Conservation (phyloP, 2,888 invertebrate species). For the Napeogenes sylphis region DNA sequence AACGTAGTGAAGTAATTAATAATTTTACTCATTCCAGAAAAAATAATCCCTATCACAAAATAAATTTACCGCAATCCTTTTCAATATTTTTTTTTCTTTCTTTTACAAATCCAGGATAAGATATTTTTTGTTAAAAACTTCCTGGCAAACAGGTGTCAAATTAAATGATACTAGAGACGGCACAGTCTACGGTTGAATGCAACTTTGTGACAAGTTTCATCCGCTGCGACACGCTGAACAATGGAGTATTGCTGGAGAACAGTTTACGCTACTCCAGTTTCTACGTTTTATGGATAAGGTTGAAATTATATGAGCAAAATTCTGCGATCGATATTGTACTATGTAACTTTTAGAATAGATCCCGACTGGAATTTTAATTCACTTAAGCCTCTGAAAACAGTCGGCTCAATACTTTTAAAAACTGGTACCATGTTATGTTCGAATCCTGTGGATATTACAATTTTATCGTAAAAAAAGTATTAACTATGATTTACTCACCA, state of each 20-base stretch:
- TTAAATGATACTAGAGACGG: constrained; percentile 23
- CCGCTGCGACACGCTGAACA: constrained; percentile 13
- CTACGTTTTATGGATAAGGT: constrained; percentile 4
- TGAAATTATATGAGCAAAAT: neutral
- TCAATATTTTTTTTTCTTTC: too few species aligned
- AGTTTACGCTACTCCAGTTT: neutral
- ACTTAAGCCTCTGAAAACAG: neutral
- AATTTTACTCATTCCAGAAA: too few species aligned
- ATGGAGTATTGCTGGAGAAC: constrained; percentile 7
- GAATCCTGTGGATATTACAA: neutral
- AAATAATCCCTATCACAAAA: too few species aligned
- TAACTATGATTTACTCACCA: constrained; percentile 51
- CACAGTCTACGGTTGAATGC: constrained; percentile 17
- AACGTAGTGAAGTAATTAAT: too few species aligned
- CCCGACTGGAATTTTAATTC: constrained; percentile 8
- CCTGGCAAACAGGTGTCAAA: constrained; percentile 25
- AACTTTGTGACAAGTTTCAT: constrained; percentile 22
- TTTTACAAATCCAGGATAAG: too few species aligned
- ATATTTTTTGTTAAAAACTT: neutral
- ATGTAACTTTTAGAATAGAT: constrained; percentile 12
- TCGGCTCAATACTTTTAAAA: neutral
- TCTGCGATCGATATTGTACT: neutral
- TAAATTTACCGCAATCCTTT: too few species aligned
- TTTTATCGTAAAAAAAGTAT: constrained; percentile 10
- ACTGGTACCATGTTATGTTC: neutral